A percentile compares a stretch with the other conserved stretches of the same genome.
Evolutionary conservation across 2,888 invertebrate species (phyloP).

Genomic region (Monochamus alternatus): DNA sequence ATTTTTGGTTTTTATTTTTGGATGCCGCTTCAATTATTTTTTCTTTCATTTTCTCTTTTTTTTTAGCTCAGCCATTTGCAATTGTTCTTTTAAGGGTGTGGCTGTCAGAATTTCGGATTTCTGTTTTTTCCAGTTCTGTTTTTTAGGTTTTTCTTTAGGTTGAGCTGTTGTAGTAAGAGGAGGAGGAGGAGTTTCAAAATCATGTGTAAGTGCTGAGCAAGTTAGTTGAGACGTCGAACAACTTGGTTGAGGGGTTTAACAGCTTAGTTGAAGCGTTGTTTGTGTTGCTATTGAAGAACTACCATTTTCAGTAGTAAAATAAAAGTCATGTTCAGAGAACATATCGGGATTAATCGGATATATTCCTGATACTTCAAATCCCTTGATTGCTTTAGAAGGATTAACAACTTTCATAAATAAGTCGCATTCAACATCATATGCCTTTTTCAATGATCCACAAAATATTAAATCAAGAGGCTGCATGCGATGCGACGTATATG

Average conservation of each 20-base stretch:
- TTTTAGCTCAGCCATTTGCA: conserved; percentile 9
- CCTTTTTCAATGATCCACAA: conserved; percentile 14
- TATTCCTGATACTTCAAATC: conserved; percentile 11
- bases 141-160: no score
- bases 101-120: conserved; percentile 14
- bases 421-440: conserved; percentile 16
- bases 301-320: conserved; percentile 1
- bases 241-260: conserved; percentile 3
- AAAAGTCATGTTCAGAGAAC: neutral
- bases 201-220: conserved; percentile 2
- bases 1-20: neutral
- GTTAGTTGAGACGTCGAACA: conserved; percentile 10
- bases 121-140: no score
- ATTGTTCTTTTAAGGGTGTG: conserved; percentile 7
- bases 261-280: conserved; percentile 8
- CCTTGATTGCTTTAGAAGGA: conserved; percentile 14
- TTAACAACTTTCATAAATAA: conserved; percentile 7
- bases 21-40: neutral
- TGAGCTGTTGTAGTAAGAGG: no score
- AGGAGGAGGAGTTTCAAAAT: conserved; percentile 12
- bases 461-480: conserved; percentile 7
- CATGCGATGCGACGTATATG: conserved; percentile 11
- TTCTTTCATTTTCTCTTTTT: neutral
- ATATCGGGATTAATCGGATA: neutral
- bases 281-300: neutral